Percentiles rank a stretch among this genome's conserved stretches.
Conservation (phyloP, 2,888 invertebrate genomes). For the Chaitophorus viminalis region DNA sequence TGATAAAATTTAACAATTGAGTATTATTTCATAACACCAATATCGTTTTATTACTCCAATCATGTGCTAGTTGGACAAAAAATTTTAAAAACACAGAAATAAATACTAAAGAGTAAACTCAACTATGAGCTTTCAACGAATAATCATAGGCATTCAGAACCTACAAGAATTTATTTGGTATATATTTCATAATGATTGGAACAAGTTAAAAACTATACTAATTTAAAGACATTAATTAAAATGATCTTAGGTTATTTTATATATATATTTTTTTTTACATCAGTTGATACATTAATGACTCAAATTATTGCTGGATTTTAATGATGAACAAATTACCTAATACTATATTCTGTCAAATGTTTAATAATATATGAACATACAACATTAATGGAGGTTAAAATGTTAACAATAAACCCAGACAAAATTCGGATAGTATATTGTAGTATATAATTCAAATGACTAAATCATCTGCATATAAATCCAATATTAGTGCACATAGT, state of each 20-base stretch:
- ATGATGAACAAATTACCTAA: not conserved
- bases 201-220: not conserved
- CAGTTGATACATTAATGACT: not conserved
- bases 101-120: constrained; percentile 14
- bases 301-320: constrained; percentile 33
- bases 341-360: not conserved
- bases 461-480: constrained; percentile 5
- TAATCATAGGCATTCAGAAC: not conserved
- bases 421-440: constrained; percentile 33
- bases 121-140: constrained; percentile 4
- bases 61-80: not conserved
- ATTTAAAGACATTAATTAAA: not conserved
- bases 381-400: not conserved
- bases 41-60: not conserved
- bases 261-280: not conserved
- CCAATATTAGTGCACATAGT: constrained; percentile 9
- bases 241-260: not conserved
- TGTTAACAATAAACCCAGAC: not conserved
- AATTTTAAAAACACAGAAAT: constrained; percentile 16
- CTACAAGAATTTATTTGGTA: not conserved
- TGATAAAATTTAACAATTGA: constrained; percentile 28
- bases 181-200: constrained; percentile 2
- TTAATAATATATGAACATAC: not conserved
- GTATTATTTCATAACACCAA: constrained; percentile 35
- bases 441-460: constrained; percentile 4